These are phyloP conservation scores for Drosophila parabipectinata DNA, from an alignment of 1,140 invertebrate species.

Conservation along the genomic window DNA sequence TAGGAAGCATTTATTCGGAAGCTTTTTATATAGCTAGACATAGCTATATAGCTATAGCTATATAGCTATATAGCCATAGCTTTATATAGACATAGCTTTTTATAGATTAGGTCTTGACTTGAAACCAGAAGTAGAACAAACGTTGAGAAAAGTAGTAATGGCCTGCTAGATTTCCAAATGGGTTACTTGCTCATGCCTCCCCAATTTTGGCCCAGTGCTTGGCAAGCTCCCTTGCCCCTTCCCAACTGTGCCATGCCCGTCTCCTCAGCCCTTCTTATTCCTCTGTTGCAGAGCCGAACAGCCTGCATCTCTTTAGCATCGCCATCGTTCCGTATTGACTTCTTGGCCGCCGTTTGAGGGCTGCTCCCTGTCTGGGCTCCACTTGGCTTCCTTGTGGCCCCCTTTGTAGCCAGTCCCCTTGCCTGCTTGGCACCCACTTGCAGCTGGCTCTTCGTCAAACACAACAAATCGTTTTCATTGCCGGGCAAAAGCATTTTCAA, in stretches of 20 bases:
- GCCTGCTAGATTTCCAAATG: no score
- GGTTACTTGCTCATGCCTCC: no score
- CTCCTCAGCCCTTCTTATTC: slow-evolving; percentile 7
- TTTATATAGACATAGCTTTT: no score
- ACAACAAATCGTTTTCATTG: slow-evolving; percentile 77
- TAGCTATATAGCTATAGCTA: no score
- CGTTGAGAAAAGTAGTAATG: no score
- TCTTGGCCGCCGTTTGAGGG: slow-evolving; percentile 64
- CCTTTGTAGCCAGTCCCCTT: no score
- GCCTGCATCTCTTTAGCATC: slow-evolving; percentile 73
- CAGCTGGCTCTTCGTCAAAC: slow-evolving; percentile 55
- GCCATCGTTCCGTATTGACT: slow-evolving; percentile 64
- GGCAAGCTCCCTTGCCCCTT: neutral
- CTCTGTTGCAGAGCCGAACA: slow-evolving; percentile 20
- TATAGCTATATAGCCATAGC: no score
- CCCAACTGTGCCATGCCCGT: neutral
- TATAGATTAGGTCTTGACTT: no score
- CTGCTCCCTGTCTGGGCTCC: slow-evolving; percentile 38
- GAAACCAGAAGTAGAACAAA: no score
- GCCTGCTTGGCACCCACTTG: neutral
- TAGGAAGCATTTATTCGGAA: no score
- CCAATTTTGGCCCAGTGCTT: neutral
- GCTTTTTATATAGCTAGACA: no score
- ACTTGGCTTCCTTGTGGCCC: slow-evolving; percentile 20
- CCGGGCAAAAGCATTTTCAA: slow-evolving; percentile 77